These are phyloP conservation scores for Artibeus lituratus DNA, from an alignment of 2,797 vertebrate genomes.

Conservation along the genomic window DNA sequence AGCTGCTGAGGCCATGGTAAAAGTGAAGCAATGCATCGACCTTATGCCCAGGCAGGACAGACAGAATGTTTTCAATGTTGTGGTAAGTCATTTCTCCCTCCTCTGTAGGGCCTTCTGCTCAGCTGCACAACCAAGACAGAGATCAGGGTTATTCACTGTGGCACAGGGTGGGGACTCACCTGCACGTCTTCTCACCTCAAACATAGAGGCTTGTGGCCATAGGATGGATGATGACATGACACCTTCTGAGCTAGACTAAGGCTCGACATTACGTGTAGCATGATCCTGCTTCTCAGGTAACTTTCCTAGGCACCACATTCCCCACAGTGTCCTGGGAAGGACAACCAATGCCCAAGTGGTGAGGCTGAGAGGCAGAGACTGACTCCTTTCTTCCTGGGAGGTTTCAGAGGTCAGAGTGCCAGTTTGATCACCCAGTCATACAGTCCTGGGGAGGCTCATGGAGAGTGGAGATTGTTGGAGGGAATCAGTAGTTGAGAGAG, in stretches of 20 bases:
- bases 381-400: too few relatives aligned
- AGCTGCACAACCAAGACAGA: background rate
- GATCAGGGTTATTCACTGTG: background rate
- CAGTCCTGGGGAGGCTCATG: too few relatives aligned
- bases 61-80: fast-evolving
- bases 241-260: background rate
- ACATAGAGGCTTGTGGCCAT: background rate
- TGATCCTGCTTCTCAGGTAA: background rate
- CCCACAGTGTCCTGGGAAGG: too few relatives aligned
- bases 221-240: background rate
- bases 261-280: too few relatives aligned
- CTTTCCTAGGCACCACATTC: too few relatives aligned
- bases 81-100: background rate
- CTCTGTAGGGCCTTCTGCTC: background rate
- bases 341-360: too few relatives aligned
- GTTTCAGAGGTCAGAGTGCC: too few relatives aligned
- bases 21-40: fast-evolving
- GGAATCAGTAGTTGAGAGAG: too few relatives aligned
- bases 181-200: too few relatives aligned
- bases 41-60: fast-evolving
- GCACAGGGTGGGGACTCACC: background rate
- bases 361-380: too few relatives aligned
- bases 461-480: too few relatives aligned
- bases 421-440: too few relatives aligned
- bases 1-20: fast-evolving